A percentile compares a stretch with the other conserved stretches of the same genome.
Evolutionary conservation across 1,140 invertebrate species (phyloP).

Genomic region (Rhopalosiphum padi): DNA sequence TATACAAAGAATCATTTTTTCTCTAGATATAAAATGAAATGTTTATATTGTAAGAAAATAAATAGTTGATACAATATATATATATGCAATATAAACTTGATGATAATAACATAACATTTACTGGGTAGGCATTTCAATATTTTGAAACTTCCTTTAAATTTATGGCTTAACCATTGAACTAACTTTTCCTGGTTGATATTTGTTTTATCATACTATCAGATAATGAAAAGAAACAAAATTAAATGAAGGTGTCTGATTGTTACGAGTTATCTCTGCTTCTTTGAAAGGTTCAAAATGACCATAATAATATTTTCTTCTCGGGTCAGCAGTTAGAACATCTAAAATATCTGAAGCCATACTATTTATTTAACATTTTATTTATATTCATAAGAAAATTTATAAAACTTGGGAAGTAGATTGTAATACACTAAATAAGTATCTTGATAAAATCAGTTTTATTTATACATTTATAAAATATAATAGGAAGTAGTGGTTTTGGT

Average conservation of each 20-base stretch:
- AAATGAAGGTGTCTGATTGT: background rate
- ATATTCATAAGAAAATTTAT: background rate
- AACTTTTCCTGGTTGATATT: background rate
- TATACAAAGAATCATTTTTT: background rate
- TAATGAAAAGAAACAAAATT: background rate
- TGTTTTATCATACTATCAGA: background rate
- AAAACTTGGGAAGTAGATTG: background rate
- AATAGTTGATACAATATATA: background rate
- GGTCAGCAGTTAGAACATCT: background rate
- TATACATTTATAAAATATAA: background rate
- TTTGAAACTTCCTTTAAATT: background rate
- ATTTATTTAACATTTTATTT: background rate
- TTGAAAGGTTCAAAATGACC: background rate
- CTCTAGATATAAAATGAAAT: background rate
- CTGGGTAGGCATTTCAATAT: background rate
- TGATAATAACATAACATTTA: conserved; percentile 9
- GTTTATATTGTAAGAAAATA: background rate
- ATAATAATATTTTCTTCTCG: conserved; percentile 12
- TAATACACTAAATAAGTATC: background rate
- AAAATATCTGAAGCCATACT: background rate
- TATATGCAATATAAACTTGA: background rate
- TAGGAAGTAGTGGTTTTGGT: background rate
- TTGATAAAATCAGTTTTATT: background rate
- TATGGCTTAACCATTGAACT: background rate
- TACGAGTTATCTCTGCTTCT: background rate